Conservation (phyloP, 2,113 vertebrate species). For the Sander lucioperca region DNA sequence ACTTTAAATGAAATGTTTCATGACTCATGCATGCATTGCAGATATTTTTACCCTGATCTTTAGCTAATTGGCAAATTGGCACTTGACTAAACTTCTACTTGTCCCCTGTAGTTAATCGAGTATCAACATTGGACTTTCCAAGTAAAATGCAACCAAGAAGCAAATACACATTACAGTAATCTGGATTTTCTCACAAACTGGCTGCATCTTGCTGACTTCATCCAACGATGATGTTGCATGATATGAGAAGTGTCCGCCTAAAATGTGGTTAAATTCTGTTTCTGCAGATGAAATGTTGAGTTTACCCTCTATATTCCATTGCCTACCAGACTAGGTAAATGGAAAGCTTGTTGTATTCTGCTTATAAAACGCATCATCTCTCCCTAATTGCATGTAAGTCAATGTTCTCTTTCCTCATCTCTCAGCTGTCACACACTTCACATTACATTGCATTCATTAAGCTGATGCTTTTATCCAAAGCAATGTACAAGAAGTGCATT, state of each 20-base stretch:
- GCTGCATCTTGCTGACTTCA: slow-evolving; percentile 34
- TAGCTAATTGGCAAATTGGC: no score
- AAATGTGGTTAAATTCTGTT: slow-evolving; percentile 9
- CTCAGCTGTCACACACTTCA: neutral
- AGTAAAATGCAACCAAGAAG: neutral
- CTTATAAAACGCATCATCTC: slow-evolving; percentile 1
- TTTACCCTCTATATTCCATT: neutral
- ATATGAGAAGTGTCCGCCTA: neutral
- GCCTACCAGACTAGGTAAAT: neutral
- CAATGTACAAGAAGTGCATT: no score
- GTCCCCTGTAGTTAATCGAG: neutral
- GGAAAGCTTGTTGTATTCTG: slow-evolving; percentile 1
- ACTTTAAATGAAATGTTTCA: no score
- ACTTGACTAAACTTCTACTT: neutral
- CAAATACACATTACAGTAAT: neutral
- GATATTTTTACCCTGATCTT: no score
- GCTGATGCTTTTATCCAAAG: no score
- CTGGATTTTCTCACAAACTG: neutral
- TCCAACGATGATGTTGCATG: slow-evolving; percentile 13
- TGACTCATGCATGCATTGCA: no score
- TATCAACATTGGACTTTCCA: neutral
- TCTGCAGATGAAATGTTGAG: neutral
- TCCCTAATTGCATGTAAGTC: neutral
- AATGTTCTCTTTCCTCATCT: neutral
- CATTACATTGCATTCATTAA: no score